phyloP scores from a whole-genome alignment of 2,113 vertebrate species.

The Corythoichthys intestinalis region DNA sequence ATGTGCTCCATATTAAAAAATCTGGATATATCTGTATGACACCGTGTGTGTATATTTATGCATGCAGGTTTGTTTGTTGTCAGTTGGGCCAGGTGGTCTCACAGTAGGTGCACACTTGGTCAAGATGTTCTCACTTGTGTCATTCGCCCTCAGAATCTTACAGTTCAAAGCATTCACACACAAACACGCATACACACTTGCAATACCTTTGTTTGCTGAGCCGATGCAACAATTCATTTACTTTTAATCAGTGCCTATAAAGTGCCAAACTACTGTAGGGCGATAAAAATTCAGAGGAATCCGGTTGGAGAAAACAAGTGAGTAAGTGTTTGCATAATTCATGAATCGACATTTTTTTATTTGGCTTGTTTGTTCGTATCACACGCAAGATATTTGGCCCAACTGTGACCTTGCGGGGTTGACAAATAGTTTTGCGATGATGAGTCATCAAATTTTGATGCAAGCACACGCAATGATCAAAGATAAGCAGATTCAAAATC shows the following conservation, averaged over 20 bases:
- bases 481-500: neutral
- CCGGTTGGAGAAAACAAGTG: neutral
- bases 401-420: neutral
- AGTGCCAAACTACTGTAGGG: neutral
- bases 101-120: conserved; percentile 44
- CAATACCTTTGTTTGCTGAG: neutral
- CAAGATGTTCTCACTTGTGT: conserved; percentile 37
- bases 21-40: neutral
- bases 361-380: neutral
- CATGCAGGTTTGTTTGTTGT: conserved; percentile 11
- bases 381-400: neutral
- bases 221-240: neutral
- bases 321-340: conserved; percentile 15
- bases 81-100: conserved; percentile 44
- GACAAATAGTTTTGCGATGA: neutral
- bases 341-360: conserved; percentile 8
- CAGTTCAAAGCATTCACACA: conserved; percentile 23
- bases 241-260: neutral
- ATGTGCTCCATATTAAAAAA: neutral
- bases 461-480: neutral
- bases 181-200: conserved; percentile 9
- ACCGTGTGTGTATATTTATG: conserved; percentile 4
- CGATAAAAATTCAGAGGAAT: neutral
- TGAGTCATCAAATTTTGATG: neutral
- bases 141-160: conserved; percentile 22